A percentile compares a stretch with the other conserved stretches of the same genome.
These are phyloP conservation scores for Acanthochromis polyacanthus DNA, from an alignment of 2,113 vertebrate genomes.

Conservation along the genomic window DNA sequence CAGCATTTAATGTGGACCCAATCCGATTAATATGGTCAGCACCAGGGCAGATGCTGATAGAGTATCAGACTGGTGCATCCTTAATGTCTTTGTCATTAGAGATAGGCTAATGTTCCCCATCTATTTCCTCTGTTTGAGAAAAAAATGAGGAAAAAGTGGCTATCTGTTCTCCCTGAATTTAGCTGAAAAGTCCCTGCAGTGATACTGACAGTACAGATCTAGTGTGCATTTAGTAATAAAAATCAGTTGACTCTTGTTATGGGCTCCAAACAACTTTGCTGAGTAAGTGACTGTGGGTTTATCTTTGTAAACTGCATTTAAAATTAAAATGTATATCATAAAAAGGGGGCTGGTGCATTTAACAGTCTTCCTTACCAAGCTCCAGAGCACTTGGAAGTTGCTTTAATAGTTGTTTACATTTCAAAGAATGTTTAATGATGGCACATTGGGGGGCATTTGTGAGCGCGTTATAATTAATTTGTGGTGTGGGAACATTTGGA, in stretches of 20 bases:
- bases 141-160: not conserved
- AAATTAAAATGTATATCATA: constrained; percentile 23
- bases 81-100: not conserved
- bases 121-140: not conserved
- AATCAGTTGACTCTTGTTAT: not conserved
- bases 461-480: constrained; percentile 60
- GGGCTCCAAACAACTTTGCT: not conserved
- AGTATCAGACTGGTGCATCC: not conserved
- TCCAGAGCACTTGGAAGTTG: constrained; percentile 30
- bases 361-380: constrained; percentile 3
- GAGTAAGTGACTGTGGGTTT: not conserved
- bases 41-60: too few relatives aligned
- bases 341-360: constrained; percentile 3
- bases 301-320: constrained; percentile 18
- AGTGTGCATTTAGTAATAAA: not conserved
- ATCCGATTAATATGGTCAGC: not conserved
- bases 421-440: constrained; percentile 67
- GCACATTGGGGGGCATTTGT: constrained; percentile 41
- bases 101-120: not conserved
- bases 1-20: not conserved
- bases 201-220: not conserved
- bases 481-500: constrained; percentile 52
- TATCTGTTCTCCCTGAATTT: not conserved
- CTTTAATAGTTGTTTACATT: constrained; percentile 68
- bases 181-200: not conserved